Evolutionary conservation across 2,113 vertebrate species (phyloP).

Genomic region (Gracilinanus agilis): DNA sequence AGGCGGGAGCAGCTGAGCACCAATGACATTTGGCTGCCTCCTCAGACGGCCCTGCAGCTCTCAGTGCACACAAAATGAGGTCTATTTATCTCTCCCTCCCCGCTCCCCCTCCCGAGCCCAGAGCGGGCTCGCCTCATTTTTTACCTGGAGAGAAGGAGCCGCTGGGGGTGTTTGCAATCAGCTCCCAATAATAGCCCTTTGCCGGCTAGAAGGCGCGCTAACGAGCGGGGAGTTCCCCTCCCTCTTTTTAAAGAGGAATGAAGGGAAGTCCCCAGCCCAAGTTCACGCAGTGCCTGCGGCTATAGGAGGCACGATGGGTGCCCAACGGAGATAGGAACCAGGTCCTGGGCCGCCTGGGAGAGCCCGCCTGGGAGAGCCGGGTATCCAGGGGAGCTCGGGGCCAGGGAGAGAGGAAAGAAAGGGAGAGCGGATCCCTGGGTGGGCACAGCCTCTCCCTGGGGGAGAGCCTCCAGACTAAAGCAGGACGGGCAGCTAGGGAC

Average conservation of each 20-base stretch:
- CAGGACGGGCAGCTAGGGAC: too few species aligned
- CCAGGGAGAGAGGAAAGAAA: not conserved
- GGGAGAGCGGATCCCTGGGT: too few species aligned
- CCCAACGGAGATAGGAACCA: not conserved
- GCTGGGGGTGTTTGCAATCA: not conserved
- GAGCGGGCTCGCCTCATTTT: too few species aligned
- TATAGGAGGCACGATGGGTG: not conserved
- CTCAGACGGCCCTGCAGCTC: not conserved
- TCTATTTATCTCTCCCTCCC: not conserved
- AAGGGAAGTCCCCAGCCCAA: not conserved
- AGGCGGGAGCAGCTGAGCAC: not conserved
- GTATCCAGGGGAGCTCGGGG: not conserved
- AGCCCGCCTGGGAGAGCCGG: not conserved
- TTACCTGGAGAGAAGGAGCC: not conserved
- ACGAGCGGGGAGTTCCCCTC: not conserved
- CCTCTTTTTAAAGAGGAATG: not conserved
- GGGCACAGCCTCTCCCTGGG: too few species aligned
- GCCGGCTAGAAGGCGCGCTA: not conserved
- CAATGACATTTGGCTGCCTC: not conserved
- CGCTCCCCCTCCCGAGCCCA: too few species aligned
- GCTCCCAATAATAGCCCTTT: not conserved
- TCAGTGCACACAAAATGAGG: not conserved
- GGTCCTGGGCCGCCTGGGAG: not conserved
- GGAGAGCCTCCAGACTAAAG: not conserved
- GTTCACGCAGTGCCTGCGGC: not conserved